Conservation (phyloP, 2,797 vertebrate genomes). For the Leptodactylus fallax region DNA sequence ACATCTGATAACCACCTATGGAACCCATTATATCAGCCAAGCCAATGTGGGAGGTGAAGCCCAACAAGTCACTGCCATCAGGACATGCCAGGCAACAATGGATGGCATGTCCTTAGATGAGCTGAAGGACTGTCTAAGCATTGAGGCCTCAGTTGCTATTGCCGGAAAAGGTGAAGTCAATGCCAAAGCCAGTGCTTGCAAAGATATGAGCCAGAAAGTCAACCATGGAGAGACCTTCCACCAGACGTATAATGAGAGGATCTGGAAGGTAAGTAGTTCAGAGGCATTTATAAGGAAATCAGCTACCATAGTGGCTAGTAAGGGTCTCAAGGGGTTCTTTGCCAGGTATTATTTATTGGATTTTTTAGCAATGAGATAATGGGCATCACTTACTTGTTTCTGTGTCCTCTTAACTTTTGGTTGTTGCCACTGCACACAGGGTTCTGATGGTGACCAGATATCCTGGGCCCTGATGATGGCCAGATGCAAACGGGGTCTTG, state of each 20-base stretch:
- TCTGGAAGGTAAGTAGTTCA: slow-evolving; percentile 41
- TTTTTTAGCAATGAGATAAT: background rate
- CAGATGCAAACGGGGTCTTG: too few relatives aligned
- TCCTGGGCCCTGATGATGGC: too few relatives aligned
- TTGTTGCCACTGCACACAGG: too few relatives aligned
- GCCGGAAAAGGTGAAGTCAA: slow-evolving; percentile 27
- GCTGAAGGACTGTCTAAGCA: slow-evolving; percentile 79
- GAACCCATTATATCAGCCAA: slow-evolving; percentile 85
- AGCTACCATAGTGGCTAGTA: background rate
- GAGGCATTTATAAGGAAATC: background rate
- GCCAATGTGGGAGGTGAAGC: slow-evolving; percentile 81
- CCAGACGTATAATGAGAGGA: slow-evolving; percentile 80
- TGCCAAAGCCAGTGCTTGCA: slow-evolving; percentile 71
- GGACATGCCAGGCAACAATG: slow-evolving; percentile 79
- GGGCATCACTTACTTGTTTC: background rate
- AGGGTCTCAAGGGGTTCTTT: background rate
- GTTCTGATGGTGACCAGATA: too few relatives aligned
- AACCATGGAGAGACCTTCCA: slow-evolving; percentile 79
- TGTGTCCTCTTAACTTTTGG: background rate
- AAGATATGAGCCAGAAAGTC: slow-evolving; percentile 71
- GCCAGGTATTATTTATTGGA: too few relatives aligned
- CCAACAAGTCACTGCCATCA: slow-evolving; percentile 83
- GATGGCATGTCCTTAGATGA: slow-evolving; percentile 77
- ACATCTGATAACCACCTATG: slow-evolving; percentile 80
- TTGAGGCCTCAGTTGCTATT: slow-evolving; percentile 76